Evolutionary conservation across 2,888 invertebrate genomes (phyloP).

Genomic region (Apamea epomidion): DNA sequence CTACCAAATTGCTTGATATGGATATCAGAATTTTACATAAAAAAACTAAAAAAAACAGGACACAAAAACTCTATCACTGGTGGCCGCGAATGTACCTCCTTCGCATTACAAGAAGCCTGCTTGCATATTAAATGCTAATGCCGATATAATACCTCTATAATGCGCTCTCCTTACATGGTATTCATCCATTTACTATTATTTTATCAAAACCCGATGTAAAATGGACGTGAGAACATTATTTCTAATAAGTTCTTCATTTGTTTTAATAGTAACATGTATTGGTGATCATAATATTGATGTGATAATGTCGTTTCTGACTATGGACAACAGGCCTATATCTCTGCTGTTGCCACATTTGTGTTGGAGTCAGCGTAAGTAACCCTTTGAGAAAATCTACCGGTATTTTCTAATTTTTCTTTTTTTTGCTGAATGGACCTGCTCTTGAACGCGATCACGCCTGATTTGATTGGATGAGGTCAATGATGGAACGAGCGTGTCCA

Average conservation of each 20-base stretch:
- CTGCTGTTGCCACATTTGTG: constrained; percentile 78
- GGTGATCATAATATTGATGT: constrained; percentile 60
- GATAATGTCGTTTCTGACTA: constrained; percentile 74
- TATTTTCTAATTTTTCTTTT: not conserved
- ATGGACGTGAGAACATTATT: constrained; percentile 45
- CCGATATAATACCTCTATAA: constrained; percentile 45
- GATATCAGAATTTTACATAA: too few relatives aligned
- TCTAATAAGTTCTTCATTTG: constrained; percentile 8
- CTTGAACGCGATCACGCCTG: too few relatives aligned
- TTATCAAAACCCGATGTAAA: constrained; percentile 4
- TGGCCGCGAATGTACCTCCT: constrained; percentile 35
- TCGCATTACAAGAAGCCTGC: constrained; percentile 36
- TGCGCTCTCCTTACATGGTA: constrained; percentile 7
- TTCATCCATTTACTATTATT: constrained; percentile 27
- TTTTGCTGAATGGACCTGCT: too few relatives aligned
- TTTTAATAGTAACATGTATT: constrained; percentile 33
- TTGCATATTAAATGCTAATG: constrained; percentile 60
- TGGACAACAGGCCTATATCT: constrained; percentile 75
- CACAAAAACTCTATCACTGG: not conserved
- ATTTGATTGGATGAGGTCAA: too few relatives aligned
- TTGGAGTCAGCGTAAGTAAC: constrained; percentile 79
- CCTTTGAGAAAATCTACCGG: not conserved
- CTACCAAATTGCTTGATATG: too few relatives aligned
- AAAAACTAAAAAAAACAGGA: too few relatives aligned
- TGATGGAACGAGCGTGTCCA: too few relatives aligned